Evolutionary conservation across 2,797 vertebrate species (phyloP), one percentile per base, ranked within the genome.

Genomic region (Adrianichthys oophorus): DNA sequence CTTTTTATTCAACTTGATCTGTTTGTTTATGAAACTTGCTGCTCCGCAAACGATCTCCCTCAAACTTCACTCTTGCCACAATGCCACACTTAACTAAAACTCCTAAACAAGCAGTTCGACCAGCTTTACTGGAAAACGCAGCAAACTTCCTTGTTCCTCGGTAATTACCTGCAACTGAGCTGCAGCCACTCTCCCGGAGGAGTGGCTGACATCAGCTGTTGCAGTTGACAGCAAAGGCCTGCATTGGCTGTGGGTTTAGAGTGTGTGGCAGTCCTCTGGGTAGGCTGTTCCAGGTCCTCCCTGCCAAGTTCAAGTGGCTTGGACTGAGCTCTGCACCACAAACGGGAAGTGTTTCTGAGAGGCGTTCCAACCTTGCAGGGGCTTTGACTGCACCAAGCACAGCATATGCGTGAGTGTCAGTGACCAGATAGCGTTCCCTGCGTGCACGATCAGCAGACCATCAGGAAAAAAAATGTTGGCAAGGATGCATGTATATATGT

Each of bases 301-400:
- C 60, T 91, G 91, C 91, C 90, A 91, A 91, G 85, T 85, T 87
- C 73, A 86, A 91, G 89, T 90, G 89, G 89, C 90, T 92, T 90
- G 90, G 90, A 90, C 73, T 56, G 16, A 80, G 79, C 85, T 67
- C 72, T 17, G 62, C 75, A 69, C 86, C 85, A 61, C 82, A 74
- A 87, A 89, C 62, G 78, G 89, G 90, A 91, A 92, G 83, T 87
- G 83, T 75, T 83, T 75, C 71, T 80, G 72, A 81, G 68, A 72
- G 48, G 57, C 76, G 77, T 89, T 90, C 89, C 90, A 91, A 88
- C 85, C 72, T 53, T 44, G 49, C 40, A 26, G 69, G 80, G 70
- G 81, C 62, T 43, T 57, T 41, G 74, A 76, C 76, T 84, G 79
- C 68, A 70, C 29, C 68, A 51, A 48, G 64, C 41, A 46, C 17